phyloP scores from a whole-genome alignment of 53 echinoderm and acorn worm genomes.

The Antedon mediterranea region DNA sequence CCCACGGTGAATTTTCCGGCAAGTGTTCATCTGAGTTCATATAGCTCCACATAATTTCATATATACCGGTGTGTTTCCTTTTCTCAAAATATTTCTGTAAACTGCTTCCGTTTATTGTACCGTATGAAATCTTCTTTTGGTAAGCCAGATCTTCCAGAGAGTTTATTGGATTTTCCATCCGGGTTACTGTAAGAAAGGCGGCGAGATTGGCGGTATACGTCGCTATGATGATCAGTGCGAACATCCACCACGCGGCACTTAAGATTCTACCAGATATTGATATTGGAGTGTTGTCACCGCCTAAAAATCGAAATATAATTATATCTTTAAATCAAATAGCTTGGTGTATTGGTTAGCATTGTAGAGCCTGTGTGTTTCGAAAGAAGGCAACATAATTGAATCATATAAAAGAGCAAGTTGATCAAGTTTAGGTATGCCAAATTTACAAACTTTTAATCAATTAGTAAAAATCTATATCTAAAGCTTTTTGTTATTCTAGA shows the following conservation, averaged over 20 bases:
- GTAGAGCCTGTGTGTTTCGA: no score
- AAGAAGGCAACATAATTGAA: not conserved
- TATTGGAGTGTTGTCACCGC: constrained; percentile 87
- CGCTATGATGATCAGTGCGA: constrained; percentile 89
- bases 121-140: constrained; percentile 62
- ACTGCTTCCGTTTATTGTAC: constrained; percentile 90
- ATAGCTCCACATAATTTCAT: constrained; percentile 70
- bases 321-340: no score
- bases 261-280: constrained; percentile 89
- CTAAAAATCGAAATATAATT: no score
- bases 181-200: constrained; percentile 90
- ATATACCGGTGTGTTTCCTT: constrained; percentile 46
- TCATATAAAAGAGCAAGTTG: not conserved
- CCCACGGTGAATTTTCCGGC: constrained; percentile 36
- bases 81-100: constrained; percentile 66
- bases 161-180: constrained; percentile 92
- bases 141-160: constrained; percentile 91
- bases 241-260: constrained; percentile 99
- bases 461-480: no score
- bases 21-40: constrained; percentile 26
- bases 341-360: no score
- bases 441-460: no score
- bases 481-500: no score
- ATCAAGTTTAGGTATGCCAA: not conserved
- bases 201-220: constrained; percentile 98